A percentile compares a stretch with the other conserved stretches of the same genome.
phyloP scores from a whole-genome alignment of 2,797 vertebrate species.

The Pagetopsis macropterus region DNA sequence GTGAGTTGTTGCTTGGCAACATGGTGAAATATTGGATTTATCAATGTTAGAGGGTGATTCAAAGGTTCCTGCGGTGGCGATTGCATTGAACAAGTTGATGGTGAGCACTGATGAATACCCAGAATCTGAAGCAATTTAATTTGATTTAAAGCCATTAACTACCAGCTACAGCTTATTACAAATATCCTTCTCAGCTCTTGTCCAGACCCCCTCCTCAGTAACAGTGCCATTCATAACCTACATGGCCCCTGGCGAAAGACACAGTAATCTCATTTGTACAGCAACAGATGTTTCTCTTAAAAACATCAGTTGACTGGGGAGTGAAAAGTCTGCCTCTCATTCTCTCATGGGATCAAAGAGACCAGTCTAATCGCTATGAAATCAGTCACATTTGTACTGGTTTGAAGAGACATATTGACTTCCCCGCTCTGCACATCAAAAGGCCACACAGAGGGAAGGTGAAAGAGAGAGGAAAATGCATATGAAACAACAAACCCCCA shows the following conservation, averaged over 20 bases:
- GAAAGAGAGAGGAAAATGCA: constrained; percentile 52
- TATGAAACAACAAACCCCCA: constrained; percentile 69
- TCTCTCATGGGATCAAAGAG: constrained; percentile 76
- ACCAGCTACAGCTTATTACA: constrained; percentile 64
- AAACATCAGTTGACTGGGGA: constrained; percentile 74
- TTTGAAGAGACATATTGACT: constrained; percentile 69
- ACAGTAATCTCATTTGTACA: constrained; percentile 80
- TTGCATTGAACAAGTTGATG: constrained; percentile 45
- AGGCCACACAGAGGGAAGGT: constrained; percentile 14
- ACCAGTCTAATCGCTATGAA: constrained; percentile 68
- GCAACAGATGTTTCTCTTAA: constrained; percentile 83
- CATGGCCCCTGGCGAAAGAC: constrained; percentile 69
- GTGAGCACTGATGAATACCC: constrained; percentile 60
- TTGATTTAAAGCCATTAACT: constrained; percentile 67
- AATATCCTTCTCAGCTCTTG: constrained; percentile 68
- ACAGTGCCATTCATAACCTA: constrained; percentile 75
- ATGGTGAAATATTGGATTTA: constrained; percentile 67
- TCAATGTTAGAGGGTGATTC: constrained; percentile 58
- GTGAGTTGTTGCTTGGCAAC: constrained; percentile 83
- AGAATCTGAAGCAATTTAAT: constrained; percentile 59
- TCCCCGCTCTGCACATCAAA: constrained; percentile 71
- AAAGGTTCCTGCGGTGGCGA: constrained; percentile 26
- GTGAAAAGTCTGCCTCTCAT: constrained; percentile 67
- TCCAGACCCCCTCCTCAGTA: constrained; percentile 49
- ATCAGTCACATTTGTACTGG: constrained; percentile 71